Evolutionary conservation across 2,797 vertebrate genomes (phyloP), one percentile per base, ranked within the genome.

Genomic region (Coccyzus lansbergi): DNA sequence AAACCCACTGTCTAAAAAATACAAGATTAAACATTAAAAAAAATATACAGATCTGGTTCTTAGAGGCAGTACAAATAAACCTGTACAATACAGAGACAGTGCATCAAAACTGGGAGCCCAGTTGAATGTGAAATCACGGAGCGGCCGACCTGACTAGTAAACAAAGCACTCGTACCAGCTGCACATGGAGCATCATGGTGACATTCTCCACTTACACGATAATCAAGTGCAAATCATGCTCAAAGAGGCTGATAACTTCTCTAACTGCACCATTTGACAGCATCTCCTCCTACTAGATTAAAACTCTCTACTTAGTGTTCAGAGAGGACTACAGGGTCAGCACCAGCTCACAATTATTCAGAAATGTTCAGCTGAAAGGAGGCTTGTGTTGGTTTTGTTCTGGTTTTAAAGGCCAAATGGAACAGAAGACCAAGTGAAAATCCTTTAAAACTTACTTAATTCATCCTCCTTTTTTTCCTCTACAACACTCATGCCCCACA

Each of bases 111-210:
- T 48, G 68, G 26, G 26, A 83, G 46, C 51, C 53, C 16, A 26
- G 14, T 16, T 22, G 33, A 56, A n/a, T 6, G 8, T 33, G 67
- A n/a, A 65, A 49, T 7, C n/a, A 13, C 26, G 11, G 34, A 64
- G 56, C 1, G 10, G 12, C 6, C 2, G 0, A 28, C 11, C 33
- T 3, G 1, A 25, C 21, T 4, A 21, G 59, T 2, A 19, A 91
- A 24, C 40, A 56, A 28, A 78, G 55, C 69, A 20, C 42, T 69
- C 15, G 7, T 0, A 36, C 2, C 2, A 75, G 38, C 59, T 34
- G 48, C 38, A 1, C 4, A 36, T 25, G 2, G 1, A 53, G 62
- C 75, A 10, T 25, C 17, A 6, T 52, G 12, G 16, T 38, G 44
- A 38, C 40, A 51, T 14, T 53, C 36, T 68, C 62, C 44, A 29